phyloP scores from a whole-genome alignment of 2,113 vertebrate species.

The Menura novaehollandiae region DNA sequence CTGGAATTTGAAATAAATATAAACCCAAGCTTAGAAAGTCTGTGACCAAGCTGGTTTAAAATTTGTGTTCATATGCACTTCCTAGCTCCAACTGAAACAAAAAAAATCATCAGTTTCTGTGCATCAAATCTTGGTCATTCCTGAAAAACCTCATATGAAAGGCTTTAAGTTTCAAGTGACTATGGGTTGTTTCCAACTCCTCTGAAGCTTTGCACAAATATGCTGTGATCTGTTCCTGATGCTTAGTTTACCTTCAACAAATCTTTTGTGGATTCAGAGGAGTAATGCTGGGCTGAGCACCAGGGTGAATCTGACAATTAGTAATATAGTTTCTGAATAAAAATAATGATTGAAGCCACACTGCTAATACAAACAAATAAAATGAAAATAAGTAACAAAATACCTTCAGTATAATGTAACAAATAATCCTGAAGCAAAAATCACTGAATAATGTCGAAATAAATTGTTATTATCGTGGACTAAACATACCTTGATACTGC shows the following conservation, averaged over 20 bases:
- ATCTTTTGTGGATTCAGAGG: background rate
- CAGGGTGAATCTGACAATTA: background rate
- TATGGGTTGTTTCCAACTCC: background rate
- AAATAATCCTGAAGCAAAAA: background rate
- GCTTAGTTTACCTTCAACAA: background rate
- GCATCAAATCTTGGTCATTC: background rate
- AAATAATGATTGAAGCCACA: background rate
- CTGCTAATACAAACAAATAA: background rate
- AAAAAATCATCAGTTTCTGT: background rate
- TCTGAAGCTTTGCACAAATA: slow-evolving; percentile 17
- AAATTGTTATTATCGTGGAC: background rate
- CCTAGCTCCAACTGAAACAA: slow-evolving; percentile 39
- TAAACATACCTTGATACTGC: background rate
- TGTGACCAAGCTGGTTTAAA: slow-evolving; percentile 34
- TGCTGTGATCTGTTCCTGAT: background rate
- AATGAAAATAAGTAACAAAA: background rate
- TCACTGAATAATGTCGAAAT: background rate
- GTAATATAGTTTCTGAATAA: background rate
- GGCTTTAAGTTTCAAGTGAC: background rate
- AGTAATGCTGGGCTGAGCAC: background rate
- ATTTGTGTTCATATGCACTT: slow-evolving; percentile 17
- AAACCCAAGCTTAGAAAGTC: slow-evolving; percentile 22
- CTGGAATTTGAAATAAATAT: background rate
- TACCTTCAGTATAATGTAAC: background rate
- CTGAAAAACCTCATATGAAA: background rate